Percentiles rank a stretch among this genome's conserved stretches.
Evolutionary conservation across 2,797 vertebrate genomes (phyloP).

Genomic region (Helarctos malayanus): DNA sequence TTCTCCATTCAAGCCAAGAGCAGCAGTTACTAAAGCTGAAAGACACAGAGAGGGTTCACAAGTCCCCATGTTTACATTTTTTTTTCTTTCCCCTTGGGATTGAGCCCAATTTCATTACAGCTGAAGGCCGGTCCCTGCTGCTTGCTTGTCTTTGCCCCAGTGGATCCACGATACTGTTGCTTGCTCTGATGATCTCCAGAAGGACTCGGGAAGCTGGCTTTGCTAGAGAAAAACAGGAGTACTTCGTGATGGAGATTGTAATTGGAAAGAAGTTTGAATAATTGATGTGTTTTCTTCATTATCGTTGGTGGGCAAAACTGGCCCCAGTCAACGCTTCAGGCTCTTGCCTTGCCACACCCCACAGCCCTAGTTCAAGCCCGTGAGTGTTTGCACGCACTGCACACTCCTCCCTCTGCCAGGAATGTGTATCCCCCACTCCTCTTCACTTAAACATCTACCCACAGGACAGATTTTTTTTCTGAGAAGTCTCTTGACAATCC

Average conservation of each 20-base stretch:
- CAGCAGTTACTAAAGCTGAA: not conserved
- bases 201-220: constrained; percentile 46
- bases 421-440: not conserved
- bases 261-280: constrained; percentile 63
- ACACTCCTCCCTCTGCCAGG: not conserved
- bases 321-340: not conserved
- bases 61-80: not conserved
- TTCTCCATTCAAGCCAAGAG: not conserved
- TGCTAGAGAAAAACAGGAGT: not conserved
- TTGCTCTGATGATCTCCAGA: constrained; percentile 26
- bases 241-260: constrained; percentile 76
- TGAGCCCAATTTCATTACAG: not conserved
- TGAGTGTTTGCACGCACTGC: not conserved
- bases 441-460: not conserved
- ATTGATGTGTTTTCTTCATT: constrained; percentile 72
- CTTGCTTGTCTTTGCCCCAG: constrained; percentile 45
- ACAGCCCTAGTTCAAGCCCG: not conserved
- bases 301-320: constrained; percentile 5
- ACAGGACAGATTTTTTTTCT: not conserved
- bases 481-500: not conserved
- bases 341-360: not conserved
- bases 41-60: constrained; percentile 56
- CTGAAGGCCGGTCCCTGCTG: not conserved
- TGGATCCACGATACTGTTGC: not conserved
- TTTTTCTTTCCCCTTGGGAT: not conserved